Percentiles rank a stretch among this genome's conserved stretches.
Evolutionary conservation across 1,140 invertebrate genomes (phyloP).

Genomic region (Musca domestica): DNA sequence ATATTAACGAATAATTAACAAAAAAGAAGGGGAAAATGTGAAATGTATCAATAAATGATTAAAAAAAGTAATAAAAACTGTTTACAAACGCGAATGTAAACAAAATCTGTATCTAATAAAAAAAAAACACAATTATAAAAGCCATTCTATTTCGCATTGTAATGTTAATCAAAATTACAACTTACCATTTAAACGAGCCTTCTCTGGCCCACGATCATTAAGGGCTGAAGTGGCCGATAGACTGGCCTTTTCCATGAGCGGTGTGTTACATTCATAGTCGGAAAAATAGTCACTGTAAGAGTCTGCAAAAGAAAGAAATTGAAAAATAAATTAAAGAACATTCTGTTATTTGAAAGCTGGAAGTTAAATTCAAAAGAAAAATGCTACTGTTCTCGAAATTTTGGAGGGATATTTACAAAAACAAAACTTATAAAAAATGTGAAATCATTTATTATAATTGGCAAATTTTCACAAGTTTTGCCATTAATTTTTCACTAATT

Average conservation of each 20-base stretch:
- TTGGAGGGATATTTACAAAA: too few relatives aligned
- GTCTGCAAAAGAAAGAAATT: slow-evolving; percentile 36
- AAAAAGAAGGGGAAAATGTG: background rate
- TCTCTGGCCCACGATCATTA: slow-evolving; percentile 73
- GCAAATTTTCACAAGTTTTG: slow-evolving; percentile 5
- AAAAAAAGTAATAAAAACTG: background rate
- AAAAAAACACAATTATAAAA: background rate
- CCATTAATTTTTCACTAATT: background rate
- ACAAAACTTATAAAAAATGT: too few relatives aligned
- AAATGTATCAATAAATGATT: background rate
- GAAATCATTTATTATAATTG: background rate
- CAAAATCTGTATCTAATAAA: background rate
- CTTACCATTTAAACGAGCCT: slow-evolving; percentile 80
- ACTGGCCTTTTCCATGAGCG: slow-evolving; percentile 69
- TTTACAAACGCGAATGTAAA: background rate
- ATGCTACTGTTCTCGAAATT: background rate
- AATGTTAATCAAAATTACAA: slow-evolving; percentile 11
- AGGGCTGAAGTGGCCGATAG: slow-evolving; percentile 77
- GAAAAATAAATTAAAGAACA: background rate
- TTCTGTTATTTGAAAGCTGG: background rate
- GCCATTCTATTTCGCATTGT: background rate
- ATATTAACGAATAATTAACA: slow-evolving; percentile 4
- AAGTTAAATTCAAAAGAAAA: background rate
- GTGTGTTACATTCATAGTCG: slow-evolving; percentile 70
- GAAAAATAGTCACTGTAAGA: slow-evolving; percentile 50